Evolutionary conservation across 2,888 invertebrate genomes (phyloP), one percentile per base, ranked within the genome.

Genomic region (Tethea ocularis): DNA sequence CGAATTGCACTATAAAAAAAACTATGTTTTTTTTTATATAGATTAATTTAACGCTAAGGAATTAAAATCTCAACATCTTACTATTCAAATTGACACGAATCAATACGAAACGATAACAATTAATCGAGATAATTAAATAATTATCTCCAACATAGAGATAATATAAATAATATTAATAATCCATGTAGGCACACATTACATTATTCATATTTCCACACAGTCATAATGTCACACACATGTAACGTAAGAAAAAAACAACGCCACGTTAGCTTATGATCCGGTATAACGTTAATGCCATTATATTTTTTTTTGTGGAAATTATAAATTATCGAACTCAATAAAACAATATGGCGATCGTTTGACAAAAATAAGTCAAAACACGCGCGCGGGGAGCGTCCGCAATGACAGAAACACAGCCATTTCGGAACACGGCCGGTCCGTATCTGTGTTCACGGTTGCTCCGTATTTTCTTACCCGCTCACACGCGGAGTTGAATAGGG

Each of bases 281-380:
- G 29, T 61, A 13, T 13, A 24, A 61, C 58, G 41, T 7, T 58
- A 17, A 36, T 54, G 38, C n/a, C 60, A 59, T 60, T 52, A 58
- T 56, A 51, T 59, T 52, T 61, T 51, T 61, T 61, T 58, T 65
- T 57, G 38, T 72, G 69, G 66, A 70, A 72, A 72, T 80, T 77
- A 72, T 64, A 74, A 77, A 74, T 73, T 71, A 77, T 74, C 64
- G 74, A 76, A 72, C 72, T 83, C 78, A 84, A 83, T 82, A 83
- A 88, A 83, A 83, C 89, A 90, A 90, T 88, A 90, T 89, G 90
- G 90, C 91, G 88, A 78, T 74, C 77, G 81, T 78, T 87, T 87
- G 83, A 84, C 82, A 83, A 85, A 86, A 86, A 85, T 86, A 85
- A 85, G 84, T 85, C 83, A 82, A 85, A 86, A 82, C 80, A 85